Conservation (phyloP, 2,797 vertebrate species). For the Chrysocyon brachyurus region DNA sequence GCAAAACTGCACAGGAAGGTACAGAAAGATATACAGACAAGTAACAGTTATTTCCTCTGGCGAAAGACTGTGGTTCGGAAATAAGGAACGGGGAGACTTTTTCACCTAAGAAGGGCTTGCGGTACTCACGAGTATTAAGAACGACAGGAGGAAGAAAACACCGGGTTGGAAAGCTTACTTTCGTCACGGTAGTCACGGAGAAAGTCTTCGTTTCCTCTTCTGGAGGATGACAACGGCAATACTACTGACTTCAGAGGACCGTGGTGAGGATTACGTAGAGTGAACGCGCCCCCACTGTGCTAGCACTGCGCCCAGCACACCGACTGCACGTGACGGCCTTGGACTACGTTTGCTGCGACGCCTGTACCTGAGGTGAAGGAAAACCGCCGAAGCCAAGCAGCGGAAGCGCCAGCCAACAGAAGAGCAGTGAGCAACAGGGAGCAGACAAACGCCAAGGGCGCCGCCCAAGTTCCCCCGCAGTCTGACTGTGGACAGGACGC, state of each 20-base stretch:
- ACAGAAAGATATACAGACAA: neutral
- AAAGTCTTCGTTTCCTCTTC: neutral
- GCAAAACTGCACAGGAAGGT: neutral
- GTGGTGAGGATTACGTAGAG: neutral
- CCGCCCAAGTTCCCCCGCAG: too few species aligned
- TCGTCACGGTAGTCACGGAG: too few species aligned
- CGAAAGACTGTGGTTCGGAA: neutral
- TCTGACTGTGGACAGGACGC: too few species aligned
- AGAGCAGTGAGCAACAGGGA: neutral
- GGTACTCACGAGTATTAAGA: neutral
- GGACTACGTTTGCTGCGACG: too few species aligned
- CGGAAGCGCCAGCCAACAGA: neutral
- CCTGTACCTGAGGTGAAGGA: too few species aligned
- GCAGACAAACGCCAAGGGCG: neutral
- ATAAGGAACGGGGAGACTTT: neutral
- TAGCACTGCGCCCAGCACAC: neutral
- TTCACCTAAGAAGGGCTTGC: neutral
- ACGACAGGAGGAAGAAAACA: neutral
- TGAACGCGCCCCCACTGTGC: too few species aligned
- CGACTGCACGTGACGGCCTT: accelerated
- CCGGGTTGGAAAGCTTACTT: neutral
- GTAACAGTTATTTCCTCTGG: neutral
- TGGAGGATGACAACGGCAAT: neutral
- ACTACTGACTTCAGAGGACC: neutral
- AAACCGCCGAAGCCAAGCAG: neutral